A percentile compares a stretch with the other conserved stretches of the same genome.
Evolutionary conservation across 2,888 invertebrate genomes (phyloP).

Genomic region (Oxyteleia sp.): DNA sequence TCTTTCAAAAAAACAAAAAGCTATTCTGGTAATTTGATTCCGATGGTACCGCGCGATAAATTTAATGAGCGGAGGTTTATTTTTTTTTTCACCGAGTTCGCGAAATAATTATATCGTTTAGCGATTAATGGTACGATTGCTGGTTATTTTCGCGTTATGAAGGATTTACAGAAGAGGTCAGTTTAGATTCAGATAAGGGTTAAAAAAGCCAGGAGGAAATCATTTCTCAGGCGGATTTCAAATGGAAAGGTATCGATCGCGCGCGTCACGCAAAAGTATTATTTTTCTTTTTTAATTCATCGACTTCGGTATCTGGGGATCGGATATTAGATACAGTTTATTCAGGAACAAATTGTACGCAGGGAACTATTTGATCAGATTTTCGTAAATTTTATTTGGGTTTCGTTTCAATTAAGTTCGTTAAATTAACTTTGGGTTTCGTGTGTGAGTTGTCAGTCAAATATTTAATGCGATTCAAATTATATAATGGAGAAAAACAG

Average conservation of each 20-base stretch:
- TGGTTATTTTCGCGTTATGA: conserved; percentile 5
- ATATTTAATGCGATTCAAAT: too few relatives aligned
- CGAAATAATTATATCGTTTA: conserved; percentile 4
- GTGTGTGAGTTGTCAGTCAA: too few relatives aligned
- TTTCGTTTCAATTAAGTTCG: too few relatives aligned
- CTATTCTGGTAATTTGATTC: not conserved
- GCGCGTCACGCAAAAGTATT: conserved; percentile 5
- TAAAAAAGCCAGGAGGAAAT: not conserved
- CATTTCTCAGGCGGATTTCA: not conserved
- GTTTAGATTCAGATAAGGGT: conserved; percentile 4
- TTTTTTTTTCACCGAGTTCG: not conserved
- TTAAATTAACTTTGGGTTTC: too few relatives aligned
- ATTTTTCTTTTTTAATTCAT: not conserved
- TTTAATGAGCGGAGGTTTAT: not conserved
- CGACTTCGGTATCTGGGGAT: not conserved
- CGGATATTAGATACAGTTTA: not conserved
- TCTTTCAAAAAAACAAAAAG: too few relatives aligned
- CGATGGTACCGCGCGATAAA: not conserved
- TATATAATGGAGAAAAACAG: too few relatives aligned
- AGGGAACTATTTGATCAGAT: too few relatives aligned
- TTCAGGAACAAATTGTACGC: too few relatives aligned
- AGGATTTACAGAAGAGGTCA: conserved; percentile 6
- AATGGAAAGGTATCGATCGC: conserved; percentile 1
- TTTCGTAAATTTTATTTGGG: too few relatives aligned
- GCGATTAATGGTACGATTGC: conserved; percentile 2